Conservation (phyloP, 2,113 vertebrate species). For the Ramphastos sulfuratus region DNA sequence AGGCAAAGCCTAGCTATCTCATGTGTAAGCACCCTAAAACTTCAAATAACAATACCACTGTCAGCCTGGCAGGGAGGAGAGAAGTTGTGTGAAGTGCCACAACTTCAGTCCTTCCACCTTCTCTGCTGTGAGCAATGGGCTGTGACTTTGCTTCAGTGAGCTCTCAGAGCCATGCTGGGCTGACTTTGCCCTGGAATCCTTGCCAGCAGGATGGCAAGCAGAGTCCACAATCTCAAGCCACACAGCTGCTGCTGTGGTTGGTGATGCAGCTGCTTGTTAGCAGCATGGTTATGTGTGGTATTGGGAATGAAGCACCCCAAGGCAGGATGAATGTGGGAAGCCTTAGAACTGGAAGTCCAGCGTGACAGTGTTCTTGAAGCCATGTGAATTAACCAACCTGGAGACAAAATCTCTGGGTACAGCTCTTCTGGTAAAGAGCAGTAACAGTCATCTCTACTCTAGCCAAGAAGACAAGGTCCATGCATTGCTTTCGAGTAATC, state of each 20-base stretch:
- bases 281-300: neutral
- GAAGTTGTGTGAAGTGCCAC: neutral
- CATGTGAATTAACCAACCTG: neutral
- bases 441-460: fast-evolving
- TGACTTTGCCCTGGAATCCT: neutral
- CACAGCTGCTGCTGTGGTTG: fast-evolving
- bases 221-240: neutral
- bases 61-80: neutral
- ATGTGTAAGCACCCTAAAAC: neutral
- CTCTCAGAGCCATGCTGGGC: fast-evolving
- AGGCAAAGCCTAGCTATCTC: neutral
- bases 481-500: neutral
- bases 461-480: neutral
- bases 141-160: neutral
- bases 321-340: fast-evolving
- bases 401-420: neutral
- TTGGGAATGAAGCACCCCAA: neutral
- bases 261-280: neutral
- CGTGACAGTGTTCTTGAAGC: neutral
- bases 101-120: neutral
- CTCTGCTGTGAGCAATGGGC: neutral
- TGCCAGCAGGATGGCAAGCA: neutral
- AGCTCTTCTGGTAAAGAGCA: neutral
- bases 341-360: neutral
- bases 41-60: neutral